Evolutionary conservation across 2,888 invertebrate species (phyloP), one percentile per base, ranked within the genome.

Genomic region (Crossocerus cetratus): DNA sequence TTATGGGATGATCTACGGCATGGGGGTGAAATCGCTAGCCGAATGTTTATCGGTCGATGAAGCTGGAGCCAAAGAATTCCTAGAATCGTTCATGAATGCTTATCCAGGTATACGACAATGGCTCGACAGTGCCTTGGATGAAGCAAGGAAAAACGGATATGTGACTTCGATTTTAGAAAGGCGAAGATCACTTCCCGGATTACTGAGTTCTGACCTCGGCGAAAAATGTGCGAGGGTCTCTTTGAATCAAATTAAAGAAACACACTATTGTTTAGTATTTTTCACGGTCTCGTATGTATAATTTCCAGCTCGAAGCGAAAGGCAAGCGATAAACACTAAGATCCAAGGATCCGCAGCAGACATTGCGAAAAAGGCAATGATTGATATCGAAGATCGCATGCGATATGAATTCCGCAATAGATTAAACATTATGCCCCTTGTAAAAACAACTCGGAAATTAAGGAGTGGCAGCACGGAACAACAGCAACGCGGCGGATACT

Each of bases 301-400:
- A 13, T 8, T 16, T 49, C 49, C 4, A 80, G 78, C 76, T 14
- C 94, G 97, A 91, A 96, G 97, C 0, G 98, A 98, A 90, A 93
- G 99, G n/a, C 98, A 99, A 92, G 98, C 98, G 14, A 93, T 99
- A 0, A 99, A 99, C 90, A 96, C 98, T 1, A 95, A 95, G 14
- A 95, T 99, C 63, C 99, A 99, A 91, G 99, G 99, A 0, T 98
- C 99, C 0, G 99, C 99, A 0, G 97, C 99, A 0, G 99, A 99
- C 90, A 94, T 99, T 56, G 95, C 96, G 0, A 99, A 99, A 90
- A 94, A 92, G 68, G 98, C 98, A 0, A 97, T 99, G 94, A 92
- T 96, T 32, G 91, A 92, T 60, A 94, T 98, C 83, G 95, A 97
- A 81, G 90, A 91, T 13, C 89, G 92, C 87, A 88, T 94, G 83